Conservation (phyloP, 1,140 invertebrate species). For the Akabosia matsudoensis region DNA sequence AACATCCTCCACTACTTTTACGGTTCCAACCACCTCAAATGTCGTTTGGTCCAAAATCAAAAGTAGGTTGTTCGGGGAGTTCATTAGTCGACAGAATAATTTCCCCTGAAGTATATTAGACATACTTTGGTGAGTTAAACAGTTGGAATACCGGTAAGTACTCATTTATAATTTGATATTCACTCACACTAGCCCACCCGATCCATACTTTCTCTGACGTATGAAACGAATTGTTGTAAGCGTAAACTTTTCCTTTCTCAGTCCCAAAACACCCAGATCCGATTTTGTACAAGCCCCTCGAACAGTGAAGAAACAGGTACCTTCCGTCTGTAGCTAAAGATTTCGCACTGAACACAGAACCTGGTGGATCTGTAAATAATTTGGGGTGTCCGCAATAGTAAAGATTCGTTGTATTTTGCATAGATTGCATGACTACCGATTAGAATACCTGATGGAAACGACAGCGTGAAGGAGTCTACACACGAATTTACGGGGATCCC, state of each 20-base stretch:
- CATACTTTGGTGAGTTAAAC: constrained; percentile 18
- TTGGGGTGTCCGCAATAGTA: too few species aligned
- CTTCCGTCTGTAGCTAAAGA: constrained; percentile 81
- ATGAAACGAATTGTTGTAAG: constrained; percentile 75
- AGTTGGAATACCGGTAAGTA: constrained; percentile 22
- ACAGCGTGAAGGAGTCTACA: constrained; percentile 67
- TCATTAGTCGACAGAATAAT: constrained; percentile 56
- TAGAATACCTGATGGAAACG: constrained; percentile 54
- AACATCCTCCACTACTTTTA: constrained; percentile 62
- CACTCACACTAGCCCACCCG: constrained; percentile 74
- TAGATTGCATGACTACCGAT: background rate
- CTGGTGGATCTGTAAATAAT: constrained; percentile 47
- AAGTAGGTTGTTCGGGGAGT: constrained; percentile 50
- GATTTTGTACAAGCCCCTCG: constrained; percentile 78
- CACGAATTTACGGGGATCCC: constrained; percentile 76
- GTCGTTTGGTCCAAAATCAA: constrained; percentile 54
- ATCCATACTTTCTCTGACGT: constrained; percentile 70
- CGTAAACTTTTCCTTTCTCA: constrained; percentile 79
- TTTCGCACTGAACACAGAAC: constrained; percentile 51
- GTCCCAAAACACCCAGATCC: constrained; percentile 89
- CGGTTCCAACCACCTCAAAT: constrained; percentile 53
- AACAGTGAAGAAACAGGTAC: constrained; percentile 77
- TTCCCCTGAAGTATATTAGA: constrained; percentile 54
- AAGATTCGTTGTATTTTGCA: background rate
- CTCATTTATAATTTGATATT: background rate